Evolutionary conservation across 2,113 vertebrate genomes (phyloP).

Genomic region (Peucedramus taeniatus): DNA sequence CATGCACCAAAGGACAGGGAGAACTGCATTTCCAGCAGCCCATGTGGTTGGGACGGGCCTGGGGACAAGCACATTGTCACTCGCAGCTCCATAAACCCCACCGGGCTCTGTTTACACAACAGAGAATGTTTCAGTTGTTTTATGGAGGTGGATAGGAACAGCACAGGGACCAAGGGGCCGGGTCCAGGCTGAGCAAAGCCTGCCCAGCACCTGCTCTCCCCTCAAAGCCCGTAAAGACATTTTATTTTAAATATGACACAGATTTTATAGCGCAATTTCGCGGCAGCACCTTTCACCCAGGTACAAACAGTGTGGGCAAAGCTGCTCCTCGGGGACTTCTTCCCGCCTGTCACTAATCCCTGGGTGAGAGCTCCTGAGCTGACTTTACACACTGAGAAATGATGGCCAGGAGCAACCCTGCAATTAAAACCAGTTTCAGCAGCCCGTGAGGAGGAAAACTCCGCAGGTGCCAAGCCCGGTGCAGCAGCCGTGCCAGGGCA

Average conservation of each 20-base stretch:
- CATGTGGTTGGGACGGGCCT: rapidly evolving
- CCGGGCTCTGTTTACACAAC: conserved; percentile 28
- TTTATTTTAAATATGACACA: neutral
- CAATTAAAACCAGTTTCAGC: conserved; percentile 27
- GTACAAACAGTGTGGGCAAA: neutral
- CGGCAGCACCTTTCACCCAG: conserved; percentile 19
- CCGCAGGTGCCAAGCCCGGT: rapidly evolving
- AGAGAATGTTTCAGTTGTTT: conserved; percentile 46
- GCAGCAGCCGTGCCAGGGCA: neutral
- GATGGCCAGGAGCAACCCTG: conserved; percentile 4
- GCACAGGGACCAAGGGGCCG: neutral
- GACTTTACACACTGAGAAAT: neutral
- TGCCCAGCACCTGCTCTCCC: conserved; percentile 5
- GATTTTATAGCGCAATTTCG: neutral
- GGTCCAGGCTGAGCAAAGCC: neutral
- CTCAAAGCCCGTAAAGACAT: neutral
- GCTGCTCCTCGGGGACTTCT: neutral
- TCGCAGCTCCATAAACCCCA: neutral
- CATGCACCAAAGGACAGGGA: rapidly evolving
- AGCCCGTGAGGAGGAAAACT: neutral
- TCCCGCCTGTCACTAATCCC: neutral
- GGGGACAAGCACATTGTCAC: neutral
- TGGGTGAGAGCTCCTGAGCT: neutral
- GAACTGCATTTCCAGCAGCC: neutral
- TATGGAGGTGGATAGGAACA: conserved; percentile 7